Evolutionary conservation across 2,888 invertebrate genomes (phyloP).

Genomic region (Idaea dimidiata): DNA sequence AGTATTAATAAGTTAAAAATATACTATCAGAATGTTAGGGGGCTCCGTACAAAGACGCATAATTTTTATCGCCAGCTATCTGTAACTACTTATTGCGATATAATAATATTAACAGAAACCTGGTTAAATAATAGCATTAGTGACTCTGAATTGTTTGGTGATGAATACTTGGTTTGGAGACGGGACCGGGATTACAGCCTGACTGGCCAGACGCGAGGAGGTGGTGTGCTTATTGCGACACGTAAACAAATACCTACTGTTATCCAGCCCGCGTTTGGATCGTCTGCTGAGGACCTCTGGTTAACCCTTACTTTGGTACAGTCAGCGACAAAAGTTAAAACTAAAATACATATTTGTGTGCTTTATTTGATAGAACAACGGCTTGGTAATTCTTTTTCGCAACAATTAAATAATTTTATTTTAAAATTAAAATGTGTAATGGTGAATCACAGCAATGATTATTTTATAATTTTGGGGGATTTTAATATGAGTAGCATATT

Average conservation of each 20-base stretch:
- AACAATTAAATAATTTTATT: conserved; percentile 8
- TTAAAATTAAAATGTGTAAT: neutral
- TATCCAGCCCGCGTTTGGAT: conserved; percentile 2
- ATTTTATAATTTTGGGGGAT: conserved; percentile 10
- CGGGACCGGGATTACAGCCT: conserved; percentile 13
- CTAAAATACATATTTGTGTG: conserved; percentile 7
- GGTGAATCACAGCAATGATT: neutral
- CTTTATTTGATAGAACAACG: conserved; percentile 10
- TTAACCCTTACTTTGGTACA: conserved; percentile 3
- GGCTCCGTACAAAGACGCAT: neutral
- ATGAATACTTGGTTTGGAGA: conserved; percentile 14
- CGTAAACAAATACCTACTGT: conserved; percentile 9
- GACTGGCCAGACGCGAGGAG: conserved; percentile 9
- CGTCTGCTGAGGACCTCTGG: conserved; percentile 17
- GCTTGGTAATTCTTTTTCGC: conserved; percentile 7
- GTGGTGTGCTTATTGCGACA: conserved; percentile 15
- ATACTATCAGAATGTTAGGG: neutral
- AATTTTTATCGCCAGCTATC: neutral
- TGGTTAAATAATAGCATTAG: conserved; percentile 13
- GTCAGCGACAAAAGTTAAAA: neutral
- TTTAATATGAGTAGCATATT: conserved; percentile 14
- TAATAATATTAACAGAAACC: conserved; percentile 15
- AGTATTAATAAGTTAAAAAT: neutral
- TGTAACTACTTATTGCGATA: neutral
- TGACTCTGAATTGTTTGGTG: conserved; percentile 13